Base-by-base conservation (phyloP, 2,888 invertebrate species). In the Flexamia atlantica region DNA sequence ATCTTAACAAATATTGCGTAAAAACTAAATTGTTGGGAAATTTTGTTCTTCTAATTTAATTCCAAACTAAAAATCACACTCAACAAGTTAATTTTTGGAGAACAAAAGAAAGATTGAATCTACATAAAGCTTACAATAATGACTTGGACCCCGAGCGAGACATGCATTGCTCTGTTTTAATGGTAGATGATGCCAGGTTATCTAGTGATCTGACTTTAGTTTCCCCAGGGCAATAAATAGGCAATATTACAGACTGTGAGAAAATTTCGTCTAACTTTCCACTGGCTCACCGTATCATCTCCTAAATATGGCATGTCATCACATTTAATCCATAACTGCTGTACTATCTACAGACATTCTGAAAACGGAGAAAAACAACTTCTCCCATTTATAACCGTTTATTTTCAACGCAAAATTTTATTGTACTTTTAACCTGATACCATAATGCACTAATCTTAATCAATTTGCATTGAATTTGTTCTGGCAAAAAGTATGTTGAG, bases 241-340 rank as follows among this genome's bases (percentile, higher is more conserved):
- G 9, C 53, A 23, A 53, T 23, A n/a, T 7, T 64, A 64, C 28
- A 2, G 64, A 64, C 9, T 64, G 64, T 64, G 64, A 64, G 64
- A 64, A 64, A 64, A 28, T 28, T 30, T 28, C 25, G 5, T 30
- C 28, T 28, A 64, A 64, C 30, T 64, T 64, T 64, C 64, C 64
- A 64, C 64, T 23, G 23, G 23, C 53, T 53, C 53, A 20, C 3
- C 46, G 14, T 46, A 17, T 14, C 46, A 12, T 46, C 53, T 53
- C 28, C 20, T 28, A 64, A 64, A 64, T 12, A 14, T 28, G 28
- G 20, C 57, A 25, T 23, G 57, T 57, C 57, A 57, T 57, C 57
- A 10, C 3, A 57, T 23, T 57, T 23, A 23, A n/a, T 46, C 12
- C 46, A 46, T 57, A 17, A 57, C 57, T 23, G 10, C 3, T 9